Evolutionary conservation across 64 coral and sea anemone species (phyloP).

Genomic region (Stichodactyla helianthus): DNA sequence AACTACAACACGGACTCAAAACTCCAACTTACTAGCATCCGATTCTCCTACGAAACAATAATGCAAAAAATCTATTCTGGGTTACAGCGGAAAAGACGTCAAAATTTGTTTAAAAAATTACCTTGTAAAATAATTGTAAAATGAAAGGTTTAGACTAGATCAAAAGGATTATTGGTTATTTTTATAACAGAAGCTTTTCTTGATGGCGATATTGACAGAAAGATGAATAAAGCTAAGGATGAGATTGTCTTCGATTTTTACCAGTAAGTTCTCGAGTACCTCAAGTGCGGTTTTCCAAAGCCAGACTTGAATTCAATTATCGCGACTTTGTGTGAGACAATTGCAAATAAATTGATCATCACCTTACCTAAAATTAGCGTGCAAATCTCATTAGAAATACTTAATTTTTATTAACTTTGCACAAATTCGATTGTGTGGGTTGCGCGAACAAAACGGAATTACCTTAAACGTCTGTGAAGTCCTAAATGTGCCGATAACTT

Average conservation of each 20-base stretch:
- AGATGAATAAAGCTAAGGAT: neutral
- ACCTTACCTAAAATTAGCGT: neutral
- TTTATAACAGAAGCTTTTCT: neutral
- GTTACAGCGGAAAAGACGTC: neutral
- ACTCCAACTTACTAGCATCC: neutral
- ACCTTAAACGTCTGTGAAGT: neutral
- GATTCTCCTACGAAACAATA: neutral
- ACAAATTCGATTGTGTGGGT: neutral
- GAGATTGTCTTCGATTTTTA: neutral
- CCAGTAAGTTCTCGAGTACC: neutral
- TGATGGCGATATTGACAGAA: neutral
- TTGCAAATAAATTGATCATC: conserved; percentile 10
- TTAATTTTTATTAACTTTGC: neutral
- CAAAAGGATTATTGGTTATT: neutral
- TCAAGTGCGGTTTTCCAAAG: neutral
- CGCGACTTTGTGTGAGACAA: neutral
- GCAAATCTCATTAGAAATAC: conserved; percentile 7
- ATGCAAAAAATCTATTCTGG: neutral
- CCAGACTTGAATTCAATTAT: conserved; percentile 13
- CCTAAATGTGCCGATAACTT: no score
- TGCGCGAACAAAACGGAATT: neutral
- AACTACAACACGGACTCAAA: neutral
- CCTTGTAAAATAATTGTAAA: neutral
- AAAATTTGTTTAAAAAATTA: neutral
- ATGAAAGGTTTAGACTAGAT: neutral